Evolutionary conservation across 35 echinoderm and acorn worm species (phyloP), one percentile per base, ranked within the genome.

Genomic region (Eucidaris tribuloides): DNA sequence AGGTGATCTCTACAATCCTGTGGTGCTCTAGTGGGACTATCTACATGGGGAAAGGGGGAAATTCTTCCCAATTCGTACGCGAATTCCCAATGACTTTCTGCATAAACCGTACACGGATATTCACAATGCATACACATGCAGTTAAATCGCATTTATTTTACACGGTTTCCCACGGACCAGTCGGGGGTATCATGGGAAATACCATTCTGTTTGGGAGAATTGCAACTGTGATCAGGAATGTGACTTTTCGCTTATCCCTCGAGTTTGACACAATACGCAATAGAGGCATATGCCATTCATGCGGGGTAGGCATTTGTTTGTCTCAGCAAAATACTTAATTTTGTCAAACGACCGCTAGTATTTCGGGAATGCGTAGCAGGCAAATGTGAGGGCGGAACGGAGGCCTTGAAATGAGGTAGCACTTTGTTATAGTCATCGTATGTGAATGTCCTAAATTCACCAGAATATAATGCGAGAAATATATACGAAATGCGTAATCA

Each of bases 121-220:
- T 34, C 29, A 45, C 15, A 22, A 78, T 24, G 27, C 45, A 39
- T 71, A 32, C 27, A 71, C 65, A 71, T 32, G 24, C 25, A 60
- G 40, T 65, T 45, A 48, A 45, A 44, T 45, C 46, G 46, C 81
- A 25, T 62, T 34, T 42, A 44, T 74, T 74, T 74, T 44, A 68
- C 61, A 83, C 43, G 59, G 20, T 61, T 82, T 82, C 58, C 63
- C 63, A 83, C 81, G 81, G 59, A 65, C 39, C 59, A 58, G 24
- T 45, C 24, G 27, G 36, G 56, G 71, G 84, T 50, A 86, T 64
- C 39, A 58, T 86, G 84, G 84, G 84, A 86, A 86, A 86, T 86
- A 86, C 84, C 84, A 78, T 57, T 86, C 66, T 44, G 74, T 77
- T 82, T 59, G 68, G 84, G 84, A 86, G 84, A 86, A 50, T 86